These are phyloP conservation scores for Hylaeus volcanicus DNA, from an alignment of 1,140 invertebrate species.

Conservation along the genomic window DNA sequence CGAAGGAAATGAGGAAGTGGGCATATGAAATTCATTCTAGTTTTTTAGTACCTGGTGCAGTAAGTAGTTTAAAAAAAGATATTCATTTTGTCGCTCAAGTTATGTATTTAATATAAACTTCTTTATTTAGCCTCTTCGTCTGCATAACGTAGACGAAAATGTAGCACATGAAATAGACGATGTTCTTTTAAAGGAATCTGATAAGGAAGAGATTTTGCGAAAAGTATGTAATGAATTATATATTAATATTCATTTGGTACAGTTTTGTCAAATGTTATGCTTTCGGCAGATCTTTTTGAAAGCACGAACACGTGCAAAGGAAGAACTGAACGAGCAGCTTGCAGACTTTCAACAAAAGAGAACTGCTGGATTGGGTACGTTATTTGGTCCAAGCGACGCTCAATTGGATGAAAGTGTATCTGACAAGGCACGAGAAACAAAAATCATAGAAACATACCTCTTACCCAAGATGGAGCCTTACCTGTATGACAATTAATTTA, in stretches of 20 bases:
- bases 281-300: slow-evolving; percentile 88
- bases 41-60: slow-evolving; percentile 95
- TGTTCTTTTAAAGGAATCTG: slow-evolving; percentile 88
- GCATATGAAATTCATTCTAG: slow-evolving; percentile 99
- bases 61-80: slow-evolving; percentile 72
- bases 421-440: slow-evolving; percentile 90
- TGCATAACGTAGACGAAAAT: slow-evolving; percentile 92
- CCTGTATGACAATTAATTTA: slow-evolving; percentile 81
- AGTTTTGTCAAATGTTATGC: slow-evolving; percentile 34
- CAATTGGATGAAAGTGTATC: slow-evolving; percentile 89
- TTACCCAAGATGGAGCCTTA: slow-evolving; percentile 87
- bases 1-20: slow-evolving; percentile 96
- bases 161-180: slow-evolving; percentile 94
- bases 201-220: slow-evolving; percentile 93
- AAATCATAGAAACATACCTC: slow-evolving; percentile 88
- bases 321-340: slow-evolving; percentile 92
- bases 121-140: slow-evolving; percentile 86
- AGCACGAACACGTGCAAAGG: slow-evolving; percentile 90
- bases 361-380: slow-evolving; percentile 92
- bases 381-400: slow-evolving; percentile 93
- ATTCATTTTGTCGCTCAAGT: not conserved
- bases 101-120: slow-evolving; percentile 25
- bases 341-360: slow-evolving; percentile 94
- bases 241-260: not conserved
- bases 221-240: slow-evolving; percentile 81